phyloP scores from a whole-genome alignment of 2,888 invertebrate genomes.

The Muschampia plurimacula region DNA sequence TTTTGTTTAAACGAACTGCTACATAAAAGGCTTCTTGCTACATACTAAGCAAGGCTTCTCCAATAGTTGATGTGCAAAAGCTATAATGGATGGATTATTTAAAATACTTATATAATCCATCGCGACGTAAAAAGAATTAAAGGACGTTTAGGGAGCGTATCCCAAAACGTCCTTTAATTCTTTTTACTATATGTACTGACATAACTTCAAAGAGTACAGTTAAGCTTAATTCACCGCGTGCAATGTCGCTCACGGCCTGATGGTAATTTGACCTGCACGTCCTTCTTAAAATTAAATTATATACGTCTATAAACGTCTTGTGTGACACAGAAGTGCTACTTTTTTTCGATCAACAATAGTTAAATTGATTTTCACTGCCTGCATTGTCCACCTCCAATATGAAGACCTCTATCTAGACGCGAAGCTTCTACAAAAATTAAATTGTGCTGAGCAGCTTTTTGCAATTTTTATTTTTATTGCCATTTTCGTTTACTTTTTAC shows the following conservation, averaged over 20 bases:
- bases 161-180: too few species aligned
- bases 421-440: slow-evolving; percentile 27
- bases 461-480: slow-evolving; percentile 20
- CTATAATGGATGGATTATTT: too few species aligned
- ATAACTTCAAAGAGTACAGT: not conserved
- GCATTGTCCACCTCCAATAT: slow-evolving; percentile 43
- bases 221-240: slow-evolving; percentile 68
- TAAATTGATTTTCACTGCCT: slow-evolving; percentile 41
- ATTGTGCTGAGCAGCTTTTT: slow-evolving; percentile 19
- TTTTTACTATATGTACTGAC: too few species aligned
- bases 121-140: too few species aligned
- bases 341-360: slow-evolving; percentile 36
- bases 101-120: too few species aligned
- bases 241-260: slow-evolving; percentile 64
- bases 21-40: too few species aligned
- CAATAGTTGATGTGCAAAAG: too few species aligned
- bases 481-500: slow-evolving; percentile 6
- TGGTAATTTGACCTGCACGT: slow-evolving; percentile 69
- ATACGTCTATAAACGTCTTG: slow-evolving; percentile 53
- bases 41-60: too few species aligned
- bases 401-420: slow-evolving; percentile 25
- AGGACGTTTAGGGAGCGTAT: too few species aligned
- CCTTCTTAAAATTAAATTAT: slow-evolving; percentile 71
- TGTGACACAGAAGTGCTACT: slow-evolving; percentile 40
- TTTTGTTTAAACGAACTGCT: too few species aligned